Conservation (phyloP, 2,888 invertebrate species). For the Tipula helvola region DNA sequence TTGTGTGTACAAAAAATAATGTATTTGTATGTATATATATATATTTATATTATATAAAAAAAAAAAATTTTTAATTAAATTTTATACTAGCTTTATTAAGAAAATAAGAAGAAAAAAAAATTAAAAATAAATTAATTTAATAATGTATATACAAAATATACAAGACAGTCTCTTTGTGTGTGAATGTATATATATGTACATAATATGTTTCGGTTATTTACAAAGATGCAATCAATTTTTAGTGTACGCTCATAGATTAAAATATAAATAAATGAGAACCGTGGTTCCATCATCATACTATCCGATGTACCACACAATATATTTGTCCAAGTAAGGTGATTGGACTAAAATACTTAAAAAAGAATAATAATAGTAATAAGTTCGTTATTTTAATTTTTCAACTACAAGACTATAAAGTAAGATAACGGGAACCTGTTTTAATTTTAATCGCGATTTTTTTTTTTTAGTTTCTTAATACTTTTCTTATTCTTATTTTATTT, state of each 20-base stretch:
- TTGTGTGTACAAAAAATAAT: not conserved
- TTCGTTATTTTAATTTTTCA: not conserved
- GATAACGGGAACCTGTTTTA: not conserved
- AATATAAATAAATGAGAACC: not conserved
- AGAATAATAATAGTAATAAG: not conserved
- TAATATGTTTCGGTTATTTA: not conserved
- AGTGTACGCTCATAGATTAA: not conserved
- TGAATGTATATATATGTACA: not conserved
- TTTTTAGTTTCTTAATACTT: not conserved
- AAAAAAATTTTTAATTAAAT: not conserved
- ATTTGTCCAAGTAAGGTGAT: not conserved
- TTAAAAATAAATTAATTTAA: not conserved
- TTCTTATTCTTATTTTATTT: slow-evolving; percentile 4
- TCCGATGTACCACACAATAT: not conserved
- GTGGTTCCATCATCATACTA: not conserved
- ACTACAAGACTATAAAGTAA: not conserved
- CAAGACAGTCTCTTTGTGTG: not conserved
- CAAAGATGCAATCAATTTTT: not conserved
- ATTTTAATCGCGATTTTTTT: not conserved
- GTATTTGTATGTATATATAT: not conserved
- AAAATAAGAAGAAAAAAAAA: not conserved
- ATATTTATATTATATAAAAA: not conserved
- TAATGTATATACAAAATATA: not conserved
- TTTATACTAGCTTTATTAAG: not conserved
- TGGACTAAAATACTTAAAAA: not conserved